Evolutionary conservation across 2,113 vertebrate genomes (phyloP).

Genomic region (Odontophorus gujanensis): DNA sequence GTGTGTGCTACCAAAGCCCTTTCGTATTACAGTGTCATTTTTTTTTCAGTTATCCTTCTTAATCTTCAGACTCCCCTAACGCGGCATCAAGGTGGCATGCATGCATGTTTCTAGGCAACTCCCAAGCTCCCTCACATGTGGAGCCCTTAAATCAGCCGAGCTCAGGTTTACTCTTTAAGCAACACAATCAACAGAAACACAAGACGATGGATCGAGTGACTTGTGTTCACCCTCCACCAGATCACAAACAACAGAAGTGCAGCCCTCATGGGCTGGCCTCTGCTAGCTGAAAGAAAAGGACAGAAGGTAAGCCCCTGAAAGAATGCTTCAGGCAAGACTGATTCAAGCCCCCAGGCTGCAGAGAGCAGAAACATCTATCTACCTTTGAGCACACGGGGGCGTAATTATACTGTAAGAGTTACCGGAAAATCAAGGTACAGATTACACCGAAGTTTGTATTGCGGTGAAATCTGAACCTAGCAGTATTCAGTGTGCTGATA

Average conservation of each 20-base stretch:
- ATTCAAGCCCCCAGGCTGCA: background rate
- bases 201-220: slow-evolving; percentile 23
- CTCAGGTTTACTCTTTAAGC: slow-evolving; percentile 51
- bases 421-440: background rate
- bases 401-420: background rate
- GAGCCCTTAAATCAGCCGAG: background rate
- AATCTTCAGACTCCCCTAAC: background rate
- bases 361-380: background rate
- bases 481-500: background rate
- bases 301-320: background rate
- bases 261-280: background rate
- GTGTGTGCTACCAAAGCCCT: fast-evolving
- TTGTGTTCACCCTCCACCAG: background rate
- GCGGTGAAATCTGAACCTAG: background rate
- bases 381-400: background rate
- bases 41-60: background rate
- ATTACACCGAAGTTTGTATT: background rate
- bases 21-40: background rate
- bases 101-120: background rate
- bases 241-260: background rate
- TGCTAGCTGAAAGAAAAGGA: background rate
- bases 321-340: background rate
- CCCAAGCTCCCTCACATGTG: background rate
- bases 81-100: background rate
- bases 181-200: slow-evolving; percentile 31